phyloP scores from a whole-genome alignment of 2,888 invertebrate species.

The Dasysyrphus albostriatus region DNA sequence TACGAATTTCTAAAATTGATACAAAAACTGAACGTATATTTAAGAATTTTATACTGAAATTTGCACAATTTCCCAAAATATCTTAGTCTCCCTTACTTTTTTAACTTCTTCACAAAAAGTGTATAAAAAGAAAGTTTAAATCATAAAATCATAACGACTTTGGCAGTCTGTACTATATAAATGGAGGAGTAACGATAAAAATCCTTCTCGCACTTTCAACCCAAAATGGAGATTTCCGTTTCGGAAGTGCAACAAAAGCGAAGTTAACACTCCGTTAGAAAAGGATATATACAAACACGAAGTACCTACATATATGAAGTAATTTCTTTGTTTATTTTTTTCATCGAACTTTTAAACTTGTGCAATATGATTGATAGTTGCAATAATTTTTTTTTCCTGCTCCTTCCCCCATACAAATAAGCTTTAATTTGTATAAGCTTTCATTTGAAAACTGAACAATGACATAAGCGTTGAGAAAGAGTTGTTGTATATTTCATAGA shows the following conservation, averaged over 20 bases:
- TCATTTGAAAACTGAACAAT: background rate
- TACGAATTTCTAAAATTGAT: too few relatives aligned
- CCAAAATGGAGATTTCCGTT: conserved; percentile 71
- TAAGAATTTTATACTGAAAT: background rate
- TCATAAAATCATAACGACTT: conserved; percentile 65
- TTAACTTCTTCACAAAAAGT: background rate
- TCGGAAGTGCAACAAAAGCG: conserved; percentile 60
- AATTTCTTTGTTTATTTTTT: background rate
- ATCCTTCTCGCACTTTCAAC: conserved; percentile 41
- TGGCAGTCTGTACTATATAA: background rate
- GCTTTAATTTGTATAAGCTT: conserved; percentile 9
- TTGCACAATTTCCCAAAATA: background rate
- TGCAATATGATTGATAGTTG: conserved; percentile 61
- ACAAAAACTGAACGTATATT: too few relatives aligned
- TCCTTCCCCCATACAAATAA: conserved; percentile 27
- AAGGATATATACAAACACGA: conserved; percentile 1
- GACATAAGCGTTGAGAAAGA: background rate
- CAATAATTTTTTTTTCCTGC: conserved; percentile 49
- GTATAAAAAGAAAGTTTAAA: conserved; percentile 27
- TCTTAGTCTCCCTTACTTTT: background rate
- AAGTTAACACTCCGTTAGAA: conserved; percentile 41
- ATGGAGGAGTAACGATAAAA: conserved; percentile 44
- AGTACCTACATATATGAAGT: background rate
- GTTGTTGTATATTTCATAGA: too few relatives aligned
- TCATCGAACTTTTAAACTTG: background rate